Base-by-base conservation (phyloP, 1,140 invertebrate genomes). In the Drosophila erecta region DNA sequence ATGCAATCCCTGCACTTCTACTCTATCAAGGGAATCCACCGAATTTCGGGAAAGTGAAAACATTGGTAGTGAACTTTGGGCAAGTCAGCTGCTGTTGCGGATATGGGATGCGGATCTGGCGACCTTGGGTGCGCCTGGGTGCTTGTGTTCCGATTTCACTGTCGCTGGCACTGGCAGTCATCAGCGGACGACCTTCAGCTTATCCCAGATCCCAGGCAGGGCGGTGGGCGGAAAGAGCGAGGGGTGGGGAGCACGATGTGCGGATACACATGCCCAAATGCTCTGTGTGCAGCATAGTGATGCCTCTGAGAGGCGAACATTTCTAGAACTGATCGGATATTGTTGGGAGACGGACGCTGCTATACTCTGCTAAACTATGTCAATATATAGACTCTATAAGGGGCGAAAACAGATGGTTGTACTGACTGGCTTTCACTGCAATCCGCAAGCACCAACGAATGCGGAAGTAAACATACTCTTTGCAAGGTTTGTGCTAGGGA, bases 151-250 rank as follows among this genome's bases (percentile, higher is more conserved):
- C 59, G 64, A 43, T 64, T 64, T 37, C 64, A 60, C 64, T 51
- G 62, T 37, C 64, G 47, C 64, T 51, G 62, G 60, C 60, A 62
- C 53, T 59, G 35, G 35, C 62, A 33, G 30, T 46, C 57, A 60
- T 61, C 61, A 33, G 30, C 64, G 64, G 60, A 65, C 64, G 64
- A 67, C 64, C 64, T 67, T 67, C 64, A 67, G 46, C 30, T 65
- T 53, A 67, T 67, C 64, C 64, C 59, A 67, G 60, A 65, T 67
- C 64, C 64, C 64, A 66, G 60, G 60, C 64, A 65, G 11, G 51
- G 60, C 59, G 46, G 35, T 15, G 59, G 20, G 37, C 14, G 27
- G 14, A 2, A 30, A 24, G 43, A 24, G 37, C 24, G 43, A 15
- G 1, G 10, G 17, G 12, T 1, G 24, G 12, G 33, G 35, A 10